A percentile compares a stretch with the other conserved stretches of the same genome.
Conservation (phyloP, 2,113 vertebrate genomes). For the Cacatua alba region DNA sequence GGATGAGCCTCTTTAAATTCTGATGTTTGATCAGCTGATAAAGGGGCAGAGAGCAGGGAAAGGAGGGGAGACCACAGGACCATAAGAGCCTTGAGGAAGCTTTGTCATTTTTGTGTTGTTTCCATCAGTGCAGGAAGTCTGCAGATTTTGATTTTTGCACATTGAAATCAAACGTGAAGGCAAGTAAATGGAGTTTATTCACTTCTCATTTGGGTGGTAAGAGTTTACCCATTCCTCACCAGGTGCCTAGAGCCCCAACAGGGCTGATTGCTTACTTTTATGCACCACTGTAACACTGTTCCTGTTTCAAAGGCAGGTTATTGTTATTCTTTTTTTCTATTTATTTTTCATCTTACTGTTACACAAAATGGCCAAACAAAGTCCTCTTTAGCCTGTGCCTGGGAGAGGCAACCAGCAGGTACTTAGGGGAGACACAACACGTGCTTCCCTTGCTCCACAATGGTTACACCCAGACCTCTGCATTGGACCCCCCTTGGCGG, state of each 20-base stretch:
- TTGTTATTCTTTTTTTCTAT: background rate
- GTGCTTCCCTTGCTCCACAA: accelerated
- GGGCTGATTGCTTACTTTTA: background rate
- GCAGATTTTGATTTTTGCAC: background rate
- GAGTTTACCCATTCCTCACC: background rate
- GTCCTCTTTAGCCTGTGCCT: background rate
- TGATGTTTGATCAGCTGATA: background rate
- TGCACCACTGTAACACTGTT: background rate
- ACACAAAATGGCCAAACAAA: background rate
- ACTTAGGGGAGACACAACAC: background rate
- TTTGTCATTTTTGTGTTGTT: background rate
- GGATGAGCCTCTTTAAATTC: background rate
- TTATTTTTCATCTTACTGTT: background rate
- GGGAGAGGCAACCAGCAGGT: background rate
- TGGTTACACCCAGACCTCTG: background rate
- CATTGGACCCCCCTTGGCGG: background rate
- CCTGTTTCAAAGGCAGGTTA: background rate
- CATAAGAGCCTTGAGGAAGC: background rate
- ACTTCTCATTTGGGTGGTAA: background rate
- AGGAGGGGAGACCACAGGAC: background rate
- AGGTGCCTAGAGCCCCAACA: background rate
- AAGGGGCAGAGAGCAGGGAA: background rate
- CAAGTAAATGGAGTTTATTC: background rate
- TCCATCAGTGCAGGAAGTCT: background rate
- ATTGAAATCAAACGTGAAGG: background rate